Evolutionary conservation across 2,113 vertebrate species (phyloP).

Genomic region (Corythoichthys intestinalis): DNA sequence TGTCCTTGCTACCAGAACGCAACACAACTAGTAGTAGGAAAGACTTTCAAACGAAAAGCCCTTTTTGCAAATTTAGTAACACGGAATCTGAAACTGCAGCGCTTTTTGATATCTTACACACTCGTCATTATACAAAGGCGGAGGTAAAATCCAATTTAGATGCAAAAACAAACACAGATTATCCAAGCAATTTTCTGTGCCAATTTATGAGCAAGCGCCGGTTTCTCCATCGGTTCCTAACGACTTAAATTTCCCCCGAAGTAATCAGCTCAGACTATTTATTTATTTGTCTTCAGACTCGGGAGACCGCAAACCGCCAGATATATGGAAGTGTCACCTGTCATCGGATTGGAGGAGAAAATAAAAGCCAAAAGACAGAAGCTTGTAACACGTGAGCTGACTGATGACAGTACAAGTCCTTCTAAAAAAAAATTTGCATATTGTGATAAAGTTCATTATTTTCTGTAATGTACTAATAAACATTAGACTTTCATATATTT

Average conservation of each 20-base stretch:
- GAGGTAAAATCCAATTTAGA: conserved; percentile 5
- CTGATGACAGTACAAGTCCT: no score
- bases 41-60: background rate
- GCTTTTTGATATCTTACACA: background rate
- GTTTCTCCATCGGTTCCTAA: background rate
- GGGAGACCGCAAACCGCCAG: background rate
- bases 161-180: conserved; percentile 1
- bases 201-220: background rate
- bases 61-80: background rate
- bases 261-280: conserved; percentile 4
- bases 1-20: background rate
- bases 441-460: no score
- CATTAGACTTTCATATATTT: no score
- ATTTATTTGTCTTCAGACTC: background rate
- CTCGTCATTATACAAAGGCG: background rate
- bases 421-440: no score
- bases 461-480: no score
- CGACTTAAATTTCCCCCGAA: background rate
- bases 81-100: background rate
- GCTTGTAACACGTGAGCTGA: background rate
- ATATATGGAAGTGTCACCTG: background rate
- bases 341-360: background rate
- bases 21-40: background rate
- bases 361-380: background rate
- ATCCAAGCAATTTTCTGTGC: background rate